These are phyloP conservation scores for Zaprionus vittiger DNA, from an alignment of 1,140 invertebrate species.

Conservation along the genomic window DNA sequence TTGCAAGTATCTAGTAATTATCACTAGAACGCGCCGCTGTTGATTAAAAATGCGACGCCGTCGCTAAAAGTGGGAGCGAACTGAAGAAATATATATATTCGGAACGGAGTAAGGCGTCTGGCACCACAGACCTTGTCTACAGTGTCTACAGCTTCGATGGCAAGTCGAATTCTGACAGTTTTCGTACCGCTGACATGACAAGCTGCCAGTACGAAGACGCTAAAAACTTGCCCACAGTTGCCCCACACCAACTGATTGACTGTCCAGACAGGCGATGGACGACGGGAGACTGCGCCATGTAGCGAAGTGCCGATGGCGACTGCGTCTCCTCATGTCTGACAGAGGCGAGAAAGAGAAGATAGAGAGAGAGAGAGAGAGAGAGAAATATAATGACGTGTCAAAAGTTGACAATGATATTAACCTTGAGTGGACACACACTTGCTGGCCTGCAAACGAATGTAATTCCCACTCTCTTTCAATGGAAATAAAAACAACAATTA, in stretches of 20 bases:
- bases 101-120: background rate
- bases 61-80: background rate
- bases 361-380: conserved; percentile 35
- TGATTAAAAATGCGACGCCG: conserved; percentile 78
- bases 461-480: too few relatives aligned
- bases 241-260: conserved; percentile 47
- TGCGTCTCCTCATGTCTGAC: background rate
- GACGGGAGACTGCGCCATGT: conserved; percentile 29
- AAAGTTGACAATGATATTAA: conserved; percentile 79
- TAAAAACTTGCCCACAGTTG: conserved; percentile 62
- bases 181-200: conserved; percentile 75
- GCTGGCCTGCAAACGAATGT: too few relatives aligned
- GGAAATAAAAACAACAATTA: too few relatives aligned
- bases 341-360: background rate
- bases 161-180: conserved; percentile 74
- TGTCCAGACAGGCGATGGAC: conserved; percentile 21
- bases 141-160: conserved; percentile 12
- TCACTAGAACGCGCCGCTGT: conserved; percentile 71
- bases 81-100: background rate
- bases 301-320: conserved; percentile 56
- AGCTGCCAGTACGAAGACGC: conserved; percentile 70
- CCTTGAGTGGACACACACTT: conserved; percentile 58
- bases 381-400: conserved; percentile 64
- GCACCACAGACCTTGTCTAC: background rate
- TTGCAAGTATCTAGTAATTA: conserved; percentile 61